Percentiles rank a stretch among this genome's conserved stretches.
Evolutionary conservation across 2,888 invertebrate species (phyloP).

Genomic region (Carpatolechia fugitivella): DNA sequence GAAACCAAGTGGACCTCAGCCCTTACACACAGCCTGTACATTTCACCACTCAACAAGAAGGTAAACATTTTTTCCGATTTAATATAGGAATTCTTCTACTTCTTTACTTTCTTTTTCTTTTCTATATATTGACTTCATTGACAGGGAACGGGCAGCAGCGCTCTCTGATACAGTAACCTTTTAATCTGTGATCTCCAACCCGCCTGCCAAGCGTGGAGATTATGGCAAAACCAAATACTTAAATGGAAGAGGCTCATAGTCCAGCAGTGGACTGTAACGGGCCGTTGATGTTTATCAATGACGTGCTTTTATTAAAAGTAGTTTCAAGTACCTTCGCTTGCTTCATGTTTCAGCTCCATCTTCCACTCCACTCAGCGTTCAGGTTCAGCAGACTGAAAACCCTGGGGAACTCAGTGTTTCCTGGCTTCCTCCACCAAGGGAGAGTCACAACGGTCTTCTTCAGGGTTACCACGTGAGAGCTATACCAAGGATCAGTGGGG

Average conservation of each 20-base stretch:
- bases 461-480: conserved; percentile 72
- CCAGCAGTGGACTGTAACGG: too few species aligned
- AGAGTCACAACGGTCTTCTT: conserved; percentile 59
- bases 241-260: too few species aligned
- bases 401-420: conserved; percentile 64
- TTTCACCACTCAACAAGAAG: conserved; percentile 71
- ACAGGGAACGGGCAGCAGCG: too few species aligned
- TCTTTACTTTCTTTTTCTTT: too few species aligned
- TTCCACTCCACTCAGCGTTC: conserved; percentile 62
- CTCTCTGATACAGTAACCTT: too few species aligned
- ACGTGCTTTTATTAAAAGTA: too few species aligned
- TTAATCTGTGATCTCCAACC: too few species aligned
- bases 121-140: too few species aligned
- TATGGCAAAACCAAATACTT: too few species aligned
- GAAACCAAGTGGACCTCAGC: conserved; percentile 69
- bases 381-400: conserved; percentile 64
- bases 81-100: too few species aligned
- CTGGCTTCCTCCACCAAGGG: conserved; percentile 65
- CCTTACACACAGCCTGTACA: conserved; percentile 63
- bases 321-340: not conserved
- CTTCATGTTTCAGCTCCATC: conserved; percentile 65
- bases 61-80: conserved; percentile 33
- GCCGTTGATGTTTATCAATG: too few species aligned
- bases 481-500: conserved; percentile 55
- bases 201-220: too few species aligned